phyloP scores from a whole-genome alignment of 1,140 invertebrate genomes.

The Cotesia vestalis region DNA sequence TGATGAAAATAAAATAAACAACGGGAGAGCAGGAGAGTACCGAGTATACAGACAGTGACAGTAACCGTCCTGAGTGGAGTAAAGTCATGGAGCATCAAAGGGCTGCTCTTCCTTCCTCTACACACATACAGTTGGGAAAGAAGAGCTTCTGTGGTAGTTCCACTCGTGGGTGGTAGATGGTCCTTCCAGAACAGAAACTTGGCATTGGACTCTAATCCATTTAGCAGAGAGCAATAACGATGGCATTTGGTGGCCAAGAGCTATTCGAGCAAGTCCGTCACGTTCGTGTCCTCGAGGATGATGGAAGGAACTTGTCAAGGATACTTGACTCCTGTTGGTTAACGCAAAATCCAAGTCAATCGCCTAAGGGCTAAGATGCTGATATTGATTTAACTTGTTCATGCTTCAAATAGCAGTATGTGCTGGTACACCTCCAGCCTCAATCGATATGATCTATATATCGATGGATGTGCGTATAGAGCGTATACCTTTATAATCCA shows the following conservation, averaged over 20 bases:
- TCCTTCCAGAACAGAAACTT: constrained; percentile 22
- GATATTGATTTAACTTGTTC: constrained; percentile 18
- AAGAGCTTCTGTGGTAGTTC: no score
- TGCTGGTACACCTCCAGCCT: not conserved
- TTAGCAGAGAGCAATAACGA: constrained; percentile 51
- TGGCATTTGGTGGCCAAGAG: constrained; percentile 30
- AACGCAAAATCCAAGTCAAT: constrained; percentile 23
- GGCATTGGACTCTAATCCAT: constrained; percentile 47
- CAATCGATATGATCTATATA: no score
- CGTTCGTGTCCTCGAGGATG: constrained; percentile 24
- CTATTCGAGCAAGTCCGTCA: constrained; percentile 27
- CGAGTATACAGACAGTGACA: no score
- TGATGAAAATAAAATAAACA: constrained; percentile 18
- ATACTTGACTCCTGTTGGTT: constrained; percentile 15
- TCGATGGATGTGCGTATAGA: no score
- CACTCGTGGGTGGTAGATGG: not conserved
- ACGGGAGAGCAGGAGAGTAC: not conserved
- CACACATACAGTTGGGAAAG: no score
- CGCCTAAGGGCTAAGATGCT: not conserved
- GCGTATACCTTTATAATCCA: no score
- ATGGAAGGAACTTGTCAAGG: constrained; percentile 10
- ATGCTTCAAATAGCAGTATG: constrained; percentile 4
- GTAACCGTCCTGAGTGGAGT: no score
- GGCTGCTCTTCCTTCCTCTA: no score
- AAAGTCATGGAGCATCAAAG: no score